Percentiles rank a stretch among this genome's conserved stretches.
Conservation (phyloP, 2,888 invertebrate genomes). For the Cactoblastis cactorum region DNA sequence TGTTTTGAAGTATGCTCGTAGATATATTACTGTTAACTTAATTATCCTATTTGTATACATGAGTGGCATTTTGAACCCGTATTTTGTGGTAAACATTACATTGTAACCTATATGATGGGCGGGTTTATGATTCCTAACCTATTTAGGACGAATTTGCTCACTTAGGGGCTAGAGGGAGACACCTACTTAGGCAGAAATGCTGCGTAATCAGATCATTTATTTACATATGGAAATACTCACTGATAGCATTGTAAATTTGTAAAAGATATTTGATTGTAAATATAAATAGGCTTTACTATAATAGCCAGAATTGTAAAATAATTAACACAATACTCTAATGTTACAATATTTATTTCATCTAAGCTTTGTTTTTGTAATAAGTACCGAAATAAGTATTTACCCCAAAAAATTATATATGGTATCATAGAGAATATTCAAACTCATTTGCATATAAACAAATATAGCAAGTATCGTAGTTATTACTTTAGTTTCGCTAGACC, state of each 20-base stretch:
- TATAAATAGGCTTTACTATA: not conserved
- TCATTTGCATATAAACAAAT: slow-evolving; percentile 14
- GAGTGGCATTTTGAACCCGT: not conserved
- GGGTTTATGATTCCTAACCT: not conserved
- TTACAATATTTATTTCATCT: too few relatives aligned
- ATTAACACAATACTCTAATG: too few relatives aligned
- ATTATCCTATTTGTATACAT: not conserved
- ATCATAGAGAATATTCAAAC: not conserved
- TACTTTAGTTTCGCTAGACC: not conserved
- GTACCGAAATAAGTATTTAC: not conserved
- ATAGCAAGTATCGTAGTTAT: slow-evolving; percentile 11
- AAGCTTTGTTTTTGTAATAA: not conserved
- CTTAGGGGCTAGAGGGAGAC: not conserved
- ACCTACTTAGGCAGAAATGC: not conserved
- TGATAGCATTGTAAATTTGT: not conserved
- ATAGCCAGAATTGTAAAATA: too few relatives aligned
- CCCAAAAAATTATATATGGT: not conserved
- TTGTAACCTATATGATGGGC: not conserved
- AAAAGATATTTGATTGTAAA: not conserved
- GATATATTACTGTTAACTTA: not conserved
- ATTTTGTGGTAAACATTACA: not conserved
- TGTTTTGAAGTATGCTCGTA: slow-evolving; percentile 3
- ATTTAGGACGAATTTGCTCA: not conserved
- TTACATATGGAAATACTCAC: not conserved
- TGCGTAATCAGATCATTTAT: not conserved